Conservation (phyloP, 1,140 invertebrate species). For the Kradibia gibbosae region DNA sequence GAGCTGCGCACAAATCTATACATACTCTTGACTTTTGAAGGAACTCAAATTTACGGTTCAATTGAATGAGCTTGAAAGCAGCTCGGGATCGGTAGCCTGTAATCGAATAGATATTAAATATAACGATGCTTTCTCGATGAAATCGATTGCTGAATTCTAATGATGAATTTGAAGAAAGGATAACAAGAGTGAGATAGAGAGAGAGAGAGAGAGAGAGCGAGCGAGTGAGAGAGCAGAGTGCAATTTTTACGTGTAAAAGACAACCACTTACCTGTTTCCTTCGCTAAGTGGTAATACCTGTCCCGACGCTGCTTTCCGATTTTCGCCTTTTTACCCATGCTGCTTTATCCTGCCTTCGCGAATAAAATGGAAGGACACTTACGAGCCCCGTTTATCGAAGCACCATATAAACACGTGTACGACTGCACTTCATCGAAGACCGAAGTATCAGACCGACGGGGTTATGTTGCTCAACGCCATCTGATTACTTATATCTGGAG, state of each 20-base stretch:
- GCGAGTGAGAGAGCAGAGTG: no score
- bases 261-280: conserved; percentile 90
- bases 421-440: no score
- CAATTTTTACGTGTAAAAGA: conserved; percentile 27
- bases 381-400: no score
- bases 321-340: conserved; percentile 98
- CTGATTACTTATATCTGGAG: not conserved
- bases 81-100: conserved; percentile 96
- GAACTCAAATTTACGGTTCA: conserved; percentile 98
- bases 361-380: conserved; percentile 10
- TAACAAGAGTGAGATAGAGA: not conserved
- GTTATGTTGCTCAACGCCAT: conserved; percentile 37
- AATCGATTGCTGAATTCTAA: not conserved
- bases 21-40: conserved; percentile 96
- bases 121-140: not conserved
- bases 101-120: conserved; percentile 24
- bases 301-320: conserved; percentile 98
- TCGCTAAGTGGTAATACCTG: conserved; percentile 98
- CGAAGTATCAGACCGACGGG: not conserved
- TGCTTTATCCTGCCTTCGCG: conserved; percentile 54
- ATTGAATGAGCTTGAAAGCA: conserved; percentile 98
- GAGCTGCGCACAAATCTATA: conserved; percentile 98
- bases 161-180: no score
- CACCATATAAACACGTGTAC: conserved; percentile 32
- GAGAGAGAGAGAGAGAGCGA: not conserved